Evolutionary conservation across 1,140 invertebrate genomes (phyloP), one percentile per base, ranked within the genome.

Genomic region (Cydia amplana): DNA sequence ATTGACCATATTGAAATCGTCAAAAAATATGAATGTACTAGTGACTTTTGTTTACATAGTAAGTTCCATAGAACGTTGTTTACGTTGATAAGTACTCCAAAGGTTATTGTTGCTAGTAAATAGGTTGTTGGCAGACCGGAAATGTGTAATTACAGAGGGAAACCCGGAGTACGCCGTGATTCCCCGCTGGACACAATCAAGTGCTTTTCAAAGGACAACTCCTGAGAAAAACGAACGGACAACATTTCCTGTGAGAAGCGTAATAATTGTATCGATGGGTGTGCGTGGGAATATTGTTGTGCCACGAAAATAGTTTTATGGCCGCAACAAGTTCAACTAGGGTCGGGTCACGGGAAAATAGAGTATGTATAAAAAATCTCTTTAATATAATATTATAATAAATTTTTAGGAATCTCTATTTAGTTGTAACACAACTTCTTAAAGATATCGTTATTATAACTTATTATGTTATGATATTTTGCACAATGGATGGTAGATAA

Each of bases 211-310:
- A 70, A 70, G 65, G 65, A 36, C 12, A 70, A 70, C 36, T 70
- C 65, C 65, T 43, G 32, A 70, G 65, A 70, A 70, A 70, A 70
- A 70, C 65, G 65, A 28, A 67, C 12, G 64, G 64, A 67, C 28
- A 36, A 40, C 65, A 40, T 16, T 70, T 70, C 65, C 43, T 70
- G 28, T 36, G 65, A 70, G 36, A 36, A 70, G 20, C 55, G 49
- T 70, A 70, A 70, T 70, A 70, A 70, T 70, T 70, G 65, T 70
- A 70, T 43, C 16, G 32, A 32, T 32, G 25, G 65, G 7, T n/a
- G 32, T 40, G 65, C 28, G 65, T 36, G 64, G 64, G 64, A 36
- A 36, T 60, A 23, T 60, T 10, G 65, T 40, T 32, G 9, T 18
- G 14, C 14, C 16, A 32, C 10, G 65, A 70, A 60, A 20, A 43